These are phyloP conservation scores for Blera fallax DNA, from an alignment of 2,888 invertebrate genomes.

Conservation along the genomic window DNA sequence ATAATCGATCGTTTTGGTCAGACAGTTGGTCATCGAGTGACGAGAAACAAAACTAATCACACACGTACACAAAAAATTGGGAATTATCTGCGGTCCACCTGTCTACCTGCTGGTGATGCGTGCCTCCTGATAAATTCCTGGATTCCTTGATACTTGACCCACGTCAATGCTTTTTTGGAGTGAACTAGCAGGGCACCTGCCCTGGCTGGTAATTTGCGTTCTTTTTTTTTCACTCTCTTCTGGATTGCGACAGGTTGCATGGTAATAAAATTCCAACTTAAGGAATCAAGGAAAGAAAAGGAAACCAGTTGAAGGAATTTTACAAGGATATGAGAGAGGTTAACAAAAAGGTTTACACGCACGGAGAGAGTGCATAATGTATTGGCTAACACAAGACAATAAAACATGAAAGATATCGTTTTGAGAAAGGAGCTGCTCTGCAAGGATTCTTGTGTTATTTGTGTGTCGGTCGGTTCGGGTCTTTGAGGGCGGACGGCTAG, in stretches of 20 bases:
- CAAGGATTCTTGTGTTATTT: slow-evolving; percentile 43
- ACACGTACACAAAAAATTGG: not conserved
- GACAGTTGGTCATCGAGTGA: slow-evolving; percentile 66
- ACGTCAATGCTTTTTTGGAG: slow-evolving; percentile 53
- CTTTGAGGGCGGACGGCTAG: slow-evolving; percentile 42
- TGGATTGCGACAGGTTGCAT: slow-evolving; percentile 66
- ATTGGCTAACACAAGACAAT: slow-evolving; percentile 55
- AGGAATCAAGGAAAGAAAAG: slow-evolving; percentile 12
- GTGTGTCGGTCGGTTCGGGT: not conserved
- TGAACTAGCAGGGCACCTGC: slow-evolving; percentile 49
- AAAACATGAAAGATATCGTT: slow-evolving; percentile 68
- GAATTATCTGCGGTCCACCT: slow-evolving; percentile 50
- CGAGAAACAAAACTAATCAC: slow-evolving; percentile 6
- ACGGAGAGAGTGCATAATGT: slow-evolving; percentile 31
- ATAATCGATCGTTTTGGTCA: slow-evolving; percentile 70
- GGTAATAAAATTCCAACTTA: slow-evolving; percentile 39
- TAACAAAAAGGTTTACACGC: slow-evolving; percentile 12
- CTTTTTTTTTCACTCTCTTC: not conserved
- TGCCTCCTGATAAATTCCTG: slow-evolving; percentile 55
- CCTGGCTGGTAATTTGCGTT: slow-evolving; percentile 53
- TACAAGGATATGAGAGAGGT: slow-evolving; percentile 53
- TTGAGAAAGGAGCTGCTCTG: slow-evolving; percentile 21
- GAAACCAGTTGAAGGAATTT: slow-evolving; percentile 13
- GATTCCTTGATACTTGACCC: slow-evolving; percentile 64
- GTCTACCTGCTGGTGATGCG: slow-evolving; percentile 56